These are phyloP conservation scores for Phylloscopus trochiloides DNA, from an alignment of 2,113 vertebrate species.

Conservation along the genomic window DNA sequence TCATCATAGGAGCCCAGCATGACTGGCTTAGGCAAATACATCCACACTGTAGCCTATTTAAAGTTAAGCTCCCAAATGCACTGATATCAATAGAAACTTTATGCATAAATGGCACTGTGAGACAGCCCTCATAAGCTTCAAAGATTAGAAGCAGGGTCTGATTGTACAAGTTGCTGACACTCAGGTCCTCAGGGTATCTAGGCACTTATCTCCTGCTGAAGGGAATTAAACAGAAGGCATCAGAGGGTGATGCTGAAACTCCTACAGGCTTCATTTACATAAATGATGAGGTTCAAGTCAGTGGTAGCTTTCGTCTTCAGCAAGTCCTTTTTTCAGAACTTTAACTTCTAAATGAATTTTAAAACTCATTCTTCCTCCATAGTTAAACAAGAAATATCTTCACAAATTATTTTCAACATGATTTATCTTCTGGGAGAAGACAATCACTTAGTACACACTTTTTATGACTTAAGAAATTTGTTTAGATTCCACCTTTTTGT, in stretches of 20 bases:
- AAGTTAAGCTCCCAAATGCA: neutral
- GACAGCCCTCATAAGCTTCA: neutral
- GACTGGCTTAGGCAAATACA: neutral
- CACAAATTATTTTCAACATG: neutral
- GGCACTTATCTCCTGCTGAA: neutral
- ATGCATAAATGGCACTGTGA: neutral
- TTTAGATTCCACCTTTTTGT: neutral
- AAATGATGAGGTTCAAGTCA: neutral
- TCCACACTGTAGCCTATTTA: neutral
- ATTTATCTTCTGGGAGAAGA: neutral
- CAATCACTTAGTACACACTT: neutral
- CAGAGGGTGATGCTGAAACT: slow-evolving; percentile 11
- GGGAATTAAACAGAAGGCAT: slow-evolving; percentile 35
- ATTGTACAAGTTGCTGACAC: neutral
- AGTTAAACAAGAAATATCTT: neutral
- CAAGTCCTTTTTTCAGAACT: neutral
- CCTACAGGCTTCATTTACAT: slow-evolving; percentile 13
- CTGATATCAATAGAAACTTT: neutral
- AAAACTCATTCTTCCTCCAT: neutral
- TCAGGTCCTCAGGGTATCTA: neutral
- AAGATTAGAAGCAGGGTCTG: neutral
- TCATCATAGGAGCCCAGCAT: rapidly evolving
- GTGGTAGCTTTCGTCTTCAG: neutral
- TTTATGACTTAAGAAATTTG: neutral
- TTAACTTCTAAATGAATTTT: neutral